These are phyloP conservation scores for Gymnopithys bicolor DNA, from an alignment of 2,797 vertebrate species.

Conservation along the genomic window DNA sequence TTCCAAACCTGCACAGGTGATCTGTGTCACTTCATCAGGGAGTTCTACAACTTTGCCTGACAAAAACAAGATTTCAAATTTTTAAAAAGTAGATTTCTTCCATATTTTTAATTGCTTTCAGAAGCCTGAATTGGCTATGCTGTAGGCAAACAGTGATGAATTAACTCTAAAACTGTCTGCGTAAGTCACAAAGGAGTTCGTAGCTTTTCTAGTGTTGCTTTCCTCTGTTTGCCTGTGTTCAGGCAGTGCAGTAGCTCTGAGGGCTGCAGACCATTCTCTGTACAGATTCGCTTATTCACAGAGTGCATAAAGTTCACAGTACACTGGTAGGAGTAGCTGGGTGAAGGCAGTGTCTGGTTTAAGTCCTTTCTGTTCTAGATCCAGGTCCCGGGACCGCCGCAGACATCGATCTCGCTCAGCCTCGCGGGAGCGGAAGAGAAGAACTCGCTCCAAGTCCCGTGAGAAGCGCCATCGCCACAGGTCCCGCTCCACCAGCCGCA, in stretches of 20 bases:
- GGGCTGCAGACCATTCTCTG: neutral
- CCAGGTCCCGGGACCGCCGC: slow-evolving; percentile 81
- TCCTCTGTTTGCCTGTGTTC: neutral
- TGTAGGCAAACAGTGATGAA: neutral
- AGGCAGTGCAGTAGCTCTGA: neutral
- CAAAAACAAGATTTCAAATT: neutral
- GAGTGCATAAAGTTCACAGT: neutral
- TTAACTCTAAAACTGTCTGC: neutral
- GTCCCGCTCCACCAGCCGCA: slow-evolving; percentile 80
- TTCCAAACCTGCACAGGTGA: neutral
- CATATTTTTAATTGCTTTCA: neutral
- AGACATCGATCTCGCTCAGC: slow-evolving; percentile 81
- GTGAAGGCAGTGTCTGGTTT: neutral
- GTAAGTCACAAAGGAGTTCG: neutral
- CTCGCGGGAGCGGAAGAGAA: slow-evolving; percentile 81
- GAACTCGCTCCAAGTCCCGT: slow-evolving; percentile 82
- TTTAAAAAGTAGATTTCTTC: neutral
- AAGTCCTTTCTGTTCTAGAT: slow-evolving; percentile 64
- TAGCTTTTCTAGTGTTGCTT: neutral
- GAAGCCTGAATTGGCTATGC: neutral
- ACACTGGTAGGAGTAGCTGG: neutral
- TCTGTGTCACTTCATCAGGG: neutral
- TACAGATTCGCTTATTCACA: neutral
- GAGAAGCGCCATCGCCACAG: slow-evolving; percentile 81
- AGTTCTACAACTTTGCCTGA: neutral